A percentile compares a stretch with the other conserved stretches of the same genome.
These are phyloP conservation scores for Cistogaster globosa DNA, from an alignment of 2,888 invertebrate genomes.

Conservation along the genomic window DNA sequence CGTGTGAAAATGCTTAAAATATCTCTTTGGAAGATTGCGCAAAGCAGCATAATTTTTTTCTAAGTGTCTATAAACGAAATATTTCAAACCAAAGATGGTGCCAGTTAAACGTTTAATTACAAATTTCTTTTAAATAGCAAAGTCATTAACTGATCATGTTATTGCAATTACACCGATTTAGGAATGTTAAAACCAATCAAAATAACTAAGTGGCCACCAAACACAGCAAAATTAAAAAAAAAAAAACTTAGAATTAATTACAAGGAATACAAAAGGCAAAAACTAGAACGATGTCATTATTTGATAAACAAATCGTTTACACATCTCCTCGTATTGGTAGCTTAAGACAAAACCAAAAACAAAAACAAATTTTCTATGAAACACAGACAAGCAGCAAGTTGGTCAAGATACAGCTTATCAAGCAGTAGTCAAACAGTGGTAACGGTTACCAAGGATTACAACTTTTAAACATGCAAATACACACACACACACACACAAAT, in stretches of 20 bases:
- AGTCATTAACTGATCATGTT: constrained; percentile 65
- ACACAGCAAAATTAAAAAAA: constrained; percentile 8
- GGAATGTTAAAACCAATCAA: constrained; percentile 50
- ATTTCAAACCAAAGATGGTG: background rate
- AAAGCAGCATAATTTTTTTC: too few relatives aligned
- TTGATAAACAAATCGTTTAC: constrained; percentile 80
- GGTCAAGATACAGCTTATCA: constrained; percentile 37
- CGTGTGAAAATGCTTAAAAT: too few relatives aligned
- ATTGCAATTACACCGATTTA: constrained; percentile 65
- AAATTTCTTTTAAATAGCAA: constrained; percentile 39
- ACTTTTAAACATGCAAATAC: constrained; percentile 49
- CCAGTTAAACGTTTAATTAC: constrained; percentile 43
- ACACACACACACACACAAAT: background rate
- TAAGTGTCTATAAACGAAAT: background rate
- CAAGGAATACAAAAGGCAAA: constrained; percentile 19
- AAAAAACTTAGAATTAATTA: background rate
- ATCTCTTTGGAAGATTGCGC: too few relatives aligned
- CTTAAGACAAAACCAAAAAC: constrained; percentile 7
- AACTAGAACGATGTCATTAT: constrained; percentile 75
- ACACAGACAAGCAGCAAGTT: constrained; percentile 28
- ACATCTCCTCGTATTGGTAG: constrained; percentile 57
- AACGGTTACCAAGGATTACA: constrained; percentile 68
- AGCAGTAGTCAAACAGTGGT: constrained; percentile 46
- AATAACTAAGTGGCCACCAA: constrained; percentile 55
- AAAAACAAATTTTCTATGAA: constrained; percentile 24